These are phyloP conservation scores for Drosophila stalkeri DNA, from an alignment of 2,888 invertebrate species.

Conservation along the genomic window DNA sequence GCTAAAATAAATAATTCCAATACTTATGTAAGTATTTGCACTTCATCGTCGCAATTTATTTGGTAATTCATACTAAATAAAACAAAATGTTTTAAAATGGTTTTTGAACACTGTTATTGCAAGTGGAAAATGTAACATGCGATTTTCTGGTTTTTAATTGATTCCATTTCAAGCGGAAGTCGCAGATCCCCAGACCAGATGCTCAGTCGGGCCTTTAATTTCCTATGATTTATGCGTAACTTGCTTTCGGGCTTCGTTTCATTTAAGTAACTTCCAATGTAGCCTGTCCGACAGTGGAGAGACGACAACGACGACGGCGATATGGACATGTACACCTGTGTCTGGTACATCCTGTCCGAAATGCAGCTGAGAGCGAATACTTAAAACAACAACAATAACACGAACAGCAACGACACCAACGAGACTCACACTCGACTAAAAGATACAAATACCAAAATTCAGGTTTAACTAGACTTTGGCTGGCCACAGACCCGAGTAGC, in stretches of 20 bases:
- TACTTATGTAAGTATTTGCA: too few relatives aligned
- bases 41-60: too few relatives aligned
- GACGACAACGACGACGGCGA: slow-evolving; percentile 7
- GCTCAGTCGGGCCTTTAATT: slow-evolving; percentile 59
- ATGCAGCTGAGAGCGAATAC: slow-evolving; percentile 23
- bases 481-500: slow-evolving; percentile 17
- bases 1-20: too few relatives aligned
- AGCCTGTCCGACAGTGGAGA: slow-evolving; percentile 32
- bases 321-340: slow-evolving; percentile 74
- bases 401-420: slow-evolving; percentile 8
- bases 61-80: not conserved
- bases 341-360: slow-evolving; percentile 71
- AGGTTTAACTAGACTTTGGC: slow-evolving; percentile 74
- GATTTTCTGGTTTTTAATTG: slow-evolving; percentile 39
- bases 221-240: slow-evolving; percentile 71
- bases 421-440: slow-evolving; percentile 30
- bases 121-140: not conserved
- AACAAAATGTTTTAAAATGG: not conserved
- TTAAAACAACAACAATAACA: slow-evolving; percentile 13
- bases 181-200: slow-evolving; percentile 10
- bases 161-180: slow-evolving; percentile 52
- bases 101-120: not conserved
- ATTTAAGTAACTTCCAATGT: slow-evolving; percentile 63
- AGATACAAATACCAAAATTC: slow-evolving; percentile 67
- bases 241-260: slow-evolving; percentile 36